Evolutionary conservation across 2,113 vertebrate genomes (phyloP), one percentile per base, ranked within the genome.

Genomic region (Picathartes gymnocephalus): DNA sequence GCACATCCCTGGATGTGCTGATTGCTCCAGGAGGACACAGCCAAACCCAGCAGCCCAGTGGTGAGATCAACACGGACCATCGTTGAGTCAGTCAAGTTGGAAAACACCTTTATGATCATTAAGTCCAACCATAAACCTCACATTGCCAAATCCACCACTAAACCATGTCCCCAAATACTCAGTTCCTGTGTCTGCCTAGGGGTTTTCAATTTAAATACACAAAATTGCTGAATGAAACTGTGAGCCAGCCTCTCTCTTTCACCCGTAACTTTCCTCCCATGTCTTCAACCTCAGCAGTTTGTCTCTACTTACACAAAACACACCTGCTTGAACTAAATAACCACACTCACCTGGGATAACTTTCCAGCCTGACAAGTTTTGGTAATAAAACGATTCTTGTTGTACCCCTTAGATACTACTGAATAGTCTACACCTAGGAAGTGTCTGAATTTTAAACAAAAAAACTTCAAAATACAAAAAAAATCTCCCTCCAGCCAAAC

Each of bases 271-370:
- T 70, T 56, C 19, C 56, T 56, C 40, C 40, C 31, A 14, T 0
- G 0, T 20, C 64, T 33, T 62, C 71, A 11, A 8, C 42, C 57
- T 50, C 79, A 24, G 68, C 10, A 37, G 8, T 27, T 30, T 25
- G 14, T 21, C 18, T 68, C 24, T 7, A 1, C 17, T 31, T 4
- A 14, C 1, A 2, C 9, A 24, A 30, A 50, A 70, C 15, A 42
- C 58, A 54, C 33, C 62, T 39, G 35, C 74, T 70, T 13, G 5
- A 3, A 12, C 18, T 3, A 4, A 44, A 27, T 27, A 70, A 16
- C 44, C 18, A 2, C 2, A 13, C 13, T 40, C 5, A 54, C 0
- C 2, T 5, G 5, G 4, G 14, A 4, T 37, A 51, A 72, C 33
- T n/a, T 61, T 5, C n/a, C 78, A 54, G 33, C 31, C n/a, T 58